phyloP scores from a whole-genome alignment of 2,113 vertebrate species.

The Melanostigma gelatinosum region DNA sequence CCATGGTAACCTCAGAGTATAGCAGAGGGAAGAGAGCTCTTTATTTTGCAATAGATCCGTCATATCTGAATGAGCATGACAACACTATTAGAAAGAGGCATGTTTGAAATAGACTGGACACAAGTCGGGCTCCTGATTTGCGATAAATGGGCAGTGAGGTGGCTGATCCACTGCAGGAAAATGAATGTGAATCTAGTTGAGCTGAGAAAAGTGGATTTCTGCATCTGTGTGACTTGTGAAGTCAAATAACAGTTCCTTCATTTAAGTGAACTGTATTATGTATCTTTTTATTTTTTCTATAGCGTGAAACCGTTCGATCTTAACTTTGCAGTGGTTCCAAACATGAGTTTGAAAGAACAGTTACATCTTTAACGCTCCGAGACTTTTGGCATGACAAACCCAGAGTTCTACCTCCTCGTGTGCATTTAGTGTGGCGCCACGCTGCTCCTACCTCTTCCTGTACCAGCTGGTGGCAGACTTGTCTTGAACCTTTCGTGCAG shows the following conservation, averaged over 20 bases:
- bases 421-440: constrained; percentile 6
- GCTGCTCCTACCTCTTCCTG: constrained; percentile 18
- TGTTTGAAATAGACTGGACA: constrained; percentile 49
- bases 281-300: not conserved
- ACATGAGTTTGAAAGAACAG: not conserved
- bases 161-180: not conserved
- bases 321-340: not conserved
- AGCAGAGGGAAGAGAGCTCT: constrained; percentile 70
- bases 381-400: not conserved
- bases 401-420: not conserved
- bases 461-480: constrained; percentile 71
- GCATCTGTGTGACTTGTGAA: not conserved
- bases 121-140: constrained; percentile 37
- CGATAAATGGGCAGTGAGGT: constrained; percentile 20
- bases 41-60: constrained; percentile 73
- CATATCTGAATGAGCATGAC: constrained; percentile 63
- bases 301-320: not conserved
- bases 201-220: not conserved
- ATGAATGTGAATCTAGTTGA: not conserved
- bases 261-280: not conserved
- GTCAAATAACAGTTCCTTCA: not conserved
- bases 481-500: constrained; percentile 51
- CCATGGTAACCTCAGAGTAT: constrained; percentile 79
- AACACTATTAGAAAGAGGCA: constrained; percentile 27
- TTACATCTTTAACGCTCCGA: not conserved